Evolutionary conservation across 2,888 invertebrate genomes (phyloP).

Genomic region (Stramonita haemastoma): DNA sequence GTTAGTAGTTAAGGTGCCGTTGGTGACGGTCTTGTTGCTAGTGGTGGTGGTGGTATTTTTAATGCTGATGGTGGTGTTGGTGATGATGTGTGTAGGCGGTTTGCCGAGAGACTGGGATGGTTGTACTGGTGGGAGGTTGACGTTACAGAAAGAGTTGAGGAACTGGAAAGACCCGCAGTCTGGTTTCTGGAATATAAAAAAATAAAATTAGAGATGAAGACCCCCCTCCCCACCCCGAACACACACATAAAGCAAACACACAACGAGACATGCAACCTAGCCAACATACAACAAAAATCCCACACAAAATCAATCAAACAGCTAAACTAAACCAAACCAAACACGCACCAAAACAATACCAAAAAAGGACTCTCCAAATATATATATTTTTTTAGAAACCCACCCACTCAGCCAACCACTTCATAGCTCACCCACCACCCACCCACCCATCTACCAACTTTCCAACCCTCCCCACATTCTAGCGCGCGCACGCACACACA

Average conservation of each 20-base stretch:
- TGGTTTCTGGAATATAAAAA: not conserved
- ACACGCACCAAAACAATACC: no score
- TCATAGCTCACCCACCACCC: no score
- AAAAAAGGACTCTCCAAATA: no score
- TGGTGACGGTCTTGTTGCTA: not conserved
- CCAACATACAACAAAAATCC: no score
- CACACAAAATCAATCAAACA: no score
- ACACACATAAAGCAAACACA: no score
- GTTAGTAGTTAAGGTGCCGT: not conserved
- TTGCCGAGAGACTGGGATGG: no score
- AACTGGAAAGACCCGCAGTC: constrained; percentile 11
- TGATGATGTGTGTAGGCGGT: not conserved
- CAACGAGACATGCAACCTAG: not conserved
- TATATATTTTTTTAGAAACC: no score
- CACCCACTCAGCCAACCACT: no score
- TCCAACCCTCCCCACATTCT: not conserved
- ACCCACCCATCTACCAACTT: not conserved
- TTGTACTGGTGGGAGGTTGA: not conserved
- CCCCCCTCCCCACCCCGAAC: no score
- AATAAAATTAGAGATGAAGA: not conserved
- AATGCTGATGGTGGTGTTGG: not conserved
- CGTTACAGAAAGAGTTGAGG: constrained; percentile 18
- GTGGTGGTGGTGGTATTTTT: not conserved
- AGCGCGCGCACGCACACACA: not conserved
- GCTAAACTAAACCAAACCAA: no score